These are phyloP conservation scores for Adineta ricciae DNA, from an alignment of 2,888 invertebrate genomes.

Conservation along the genomic window DNA sequence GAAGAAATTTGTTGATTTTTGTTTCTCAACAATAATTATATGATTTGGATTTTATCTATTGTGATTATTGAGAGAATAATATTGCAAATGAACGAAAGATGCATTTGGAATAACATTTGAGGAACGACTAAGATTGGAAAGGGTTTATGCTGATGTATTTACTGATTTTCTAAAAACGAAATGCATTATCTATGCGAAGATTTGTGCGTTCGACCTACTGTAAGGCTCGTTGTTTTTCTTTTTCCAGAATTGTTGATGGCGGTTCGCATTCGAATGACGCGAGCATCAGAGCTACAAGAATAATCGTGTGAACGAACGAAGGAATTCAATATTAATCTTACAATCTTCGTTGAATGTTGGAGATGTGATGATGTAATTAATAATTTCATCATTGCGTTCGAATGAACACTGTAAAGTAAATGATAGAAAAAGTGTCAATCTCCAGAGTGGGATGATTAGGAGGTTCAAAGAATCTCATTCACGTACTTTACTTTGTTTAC, in stretches of 20 bases:
- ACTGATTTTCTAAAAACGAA: not conserved
- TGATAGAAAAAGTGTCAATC: not conserved
- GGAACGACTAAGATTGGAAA: not conserved
- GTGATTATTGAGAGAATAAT: not conserved
- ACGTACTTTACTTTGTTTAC: conserved; percentile 18
- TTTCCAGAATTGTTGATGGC: not conserved
- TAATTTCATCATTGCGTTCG: not conserved
- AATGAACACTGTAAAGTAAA: conserved; percentile 9
- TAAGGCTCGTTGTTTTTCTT: not conserved
- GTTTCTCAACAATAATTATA: not conserved
- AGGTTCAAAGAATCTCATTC: not conserved
- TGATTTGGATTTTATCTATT: not conserved
- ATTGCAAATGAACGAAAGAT: not conserved
- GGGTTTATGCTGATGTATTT: not conserved
- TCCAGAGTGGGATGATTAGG: not conserved
- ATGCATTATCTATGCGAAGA: too few relatives aligned
- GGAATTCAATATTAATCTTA: not conserved
- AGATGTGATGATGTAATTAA: conserved; percentile 23
- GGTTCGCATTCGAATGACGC: conserved; percentile 14
- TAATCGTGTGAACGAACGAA: too few relatives aligned
- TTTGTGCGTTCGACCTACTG: too few relatives aligned
- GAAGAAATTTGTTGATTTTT: not conserved
- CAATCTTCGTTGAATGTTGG: conserved; percentile 32
- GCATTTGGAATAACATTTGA: not conserved
- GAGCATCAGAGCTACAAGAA: not conserved